Base-by-base conservation (phyloP, 2,888 invertebrate genomes). In the Leucophora obtusa region DNA sequence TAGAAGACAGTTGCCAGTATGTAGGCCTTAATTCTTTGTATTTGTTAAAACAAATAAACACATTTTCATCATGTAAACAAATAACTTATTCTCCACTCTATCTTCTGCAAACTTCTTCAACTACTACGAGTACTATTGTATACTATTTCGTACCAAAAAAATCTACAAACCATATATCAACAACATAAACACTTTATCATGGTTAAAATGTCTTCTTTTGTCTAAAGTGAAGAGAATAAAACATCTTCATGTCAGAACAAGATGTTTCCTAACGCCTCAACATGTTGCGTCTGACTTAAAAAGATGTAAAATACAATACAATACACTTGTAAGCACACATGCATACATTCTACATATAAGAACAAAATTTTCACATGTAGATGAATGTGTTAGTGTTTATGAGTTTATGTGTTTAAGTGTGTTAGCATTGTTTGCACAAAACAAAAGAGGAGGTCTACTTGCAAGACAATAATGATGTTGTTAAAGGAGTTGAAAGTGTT, bases 1-100 rank as follows among this genome's bases (percentile, higher is more conserved):
- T n/a, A n/a, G 5, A 47, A 47, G n/a, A 47, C 28, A n/a, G 2
- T n/a, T 14, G 43, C n/a, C 14, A n/a, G 10, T 75, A 10, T 78
- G 51, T 43, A 69, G 80, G 68, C 78, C 24, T 69, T 60, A 78
- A 69, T 84, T 72, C 82, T 82, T 60, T 76, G 58, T 76, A 76
- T 72, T 54, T 70, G 60, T 70, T 86, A 80, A 86, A 87, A 85
- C 87, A 87, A 86, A 79, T 82, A 79, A 79, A 79, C 82, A 82
- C 82, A 79, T 77, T 72, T 77, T 79, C 70, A 71, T 80, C 54
- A 76, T 73, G 80, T 81, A 70, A 80, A 73, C 77, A 81, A 81
- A 77, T 50, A n/a, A 73, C 59, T 73, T 58, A 53, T 69, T 65
- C 65, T 65, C 59, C 33, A 47, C 72, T 47, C 51, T 43, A 17